Evolutionary conservation across 2,113 vertebrate genomes (phyloP).

Genomic region (Antigone vipio): DNA sequence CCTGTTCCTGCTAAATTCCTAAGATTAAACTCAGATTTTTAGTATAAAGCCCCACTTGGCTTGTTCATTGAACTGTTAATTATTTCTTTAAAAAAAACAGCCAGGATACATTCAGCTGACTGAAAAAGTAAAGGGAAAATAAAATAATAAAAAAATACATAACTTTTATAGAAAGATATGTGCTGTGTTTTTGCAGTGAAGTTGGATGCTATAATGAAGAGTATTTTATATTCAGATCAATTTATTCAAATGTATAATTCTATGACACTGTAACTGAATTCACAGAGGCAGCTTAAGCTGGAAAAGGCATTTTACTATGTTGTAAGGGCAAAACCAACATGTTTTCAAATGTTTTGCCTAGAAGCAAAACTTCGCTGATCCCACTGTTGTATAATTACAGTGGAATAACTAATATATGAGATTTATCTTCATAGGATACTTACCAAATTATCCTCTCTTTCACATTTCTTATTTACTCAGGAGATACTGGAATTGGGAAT

Average conservation of each 20-base stretch:
- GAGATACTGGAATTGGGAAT: not conserved
- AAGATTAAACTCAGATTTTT: slow-evolving; percentile 4
- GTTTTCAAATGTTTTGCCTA: not conserved
- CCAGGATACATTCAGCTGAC: not conserved
- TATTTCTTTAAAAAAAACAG: not conserved
- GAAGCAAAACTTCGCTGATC: not conserved
- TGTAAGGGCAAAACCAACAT: not conserved
- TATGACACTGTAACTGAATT: not conserved
- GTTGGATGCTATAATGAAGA: not conserved
- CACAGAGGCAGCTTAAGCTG: not conserved
- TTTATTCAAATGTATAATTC: not conserved
- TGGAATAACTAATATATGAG: not conserved
- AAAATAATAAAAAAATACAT: not conserved
- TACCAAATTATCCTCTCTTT: not conserved
- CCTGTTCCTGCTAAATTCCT: not conserved
- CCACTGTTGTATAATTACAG: not conserved
- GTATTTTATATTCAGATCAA: not conserved
- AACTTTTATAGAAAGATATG: not conserved
- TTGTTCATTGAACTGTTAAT: not conserved
- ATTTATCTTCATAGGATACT: not conserved
- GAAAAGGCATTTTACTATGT: not conserved
- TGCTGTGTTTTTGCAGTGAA: not conserved
- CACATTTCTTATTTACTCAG: not conserved
- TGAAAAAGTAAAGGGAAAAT: not conserved
- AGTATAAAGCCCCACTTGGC: not conserved